Base-by-base conservation (phyloP, 2,888 invertebrate species). In the Meloe dianella region DNA sequence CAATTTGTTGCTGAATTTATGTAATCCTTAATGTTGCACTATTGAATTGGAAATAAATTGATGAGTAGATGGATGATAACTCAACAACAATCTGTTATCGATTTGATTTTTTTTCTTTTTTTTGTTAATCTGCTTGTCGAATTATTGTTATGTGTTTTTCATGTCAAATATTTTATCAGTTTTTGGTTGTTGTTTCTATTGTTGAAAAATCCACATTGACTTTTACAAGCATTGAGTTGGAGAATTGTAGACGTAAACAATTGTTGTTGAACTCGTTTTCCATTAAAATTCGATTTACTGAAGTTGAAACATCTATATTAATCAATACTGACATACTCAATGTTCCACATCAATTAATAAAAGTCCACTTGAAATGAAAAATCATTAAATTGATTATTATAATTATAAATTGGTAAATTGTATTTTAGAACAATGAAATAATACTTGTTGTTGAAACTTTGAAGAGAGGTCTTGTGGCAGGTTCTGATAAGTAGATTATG, bases 401-500 rank as follows among this genome's bases (percentile, higher is more conserved):
- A 62, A 65, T 66, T 66, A 66, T 60, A 51, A 63, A 57, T 41
- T 41, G 9, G 57, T 65, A 62, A 62, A 63, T 35, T 27, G 56
- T 63, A 51, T 61, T 62, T 24, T 60, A 35, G 54, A 47, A 51
- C 41, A 67, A 67, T 67, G 64, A 60, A 67, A 67, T 64, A 67
- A 67, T 67, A 47, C 57, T 62, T 63, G 68, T 69, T 68, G 67
- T 64, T 51, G 41, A 66, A 68, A 71, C 67, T 69, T 69, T 69
- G 64, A 69, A 63, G 62, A 10, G 47, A 62, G 63, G 47, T 67
- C 71, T 67, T 65, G 65, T 71, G 71, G 73, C 69, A 61, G 61
- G 70, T 71, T 60, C 69, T 68, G 73, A 73, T 72, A 71, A 72
- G 71, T 73, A 72, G 72, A 70, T 73, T 71, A 73, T 70, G 67